Evolutionary conservation across 2,113 vertebrate species (phyloP).

Genomic region (Chlorodrepanis virens): DNA sequence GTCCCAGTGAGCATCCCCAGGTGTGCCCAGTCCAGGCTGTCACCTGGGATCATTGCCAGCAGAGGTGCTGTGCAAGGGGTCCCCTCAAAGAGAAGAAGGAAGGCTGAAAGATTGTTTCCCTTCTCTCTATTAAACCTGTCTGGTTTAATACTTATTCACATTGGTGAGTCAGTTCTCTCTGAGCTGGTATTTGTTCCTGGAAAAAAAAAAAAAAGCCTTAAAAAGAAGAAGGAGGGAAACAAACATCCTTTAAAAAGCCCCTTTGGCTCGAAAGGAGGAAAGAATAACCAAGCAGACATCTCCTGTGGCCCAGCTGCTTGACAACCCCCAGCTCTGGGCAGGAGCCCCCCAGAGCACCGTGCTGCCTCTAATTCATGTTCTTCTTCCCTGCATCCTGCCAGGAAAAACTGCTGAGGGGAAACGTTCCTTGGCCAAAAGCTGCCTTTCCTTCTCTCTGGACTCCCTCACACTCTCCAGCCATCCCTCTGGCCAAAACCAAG

Average conservation of each 20-base stretch:
- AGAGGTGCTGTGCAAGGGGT: background rate
- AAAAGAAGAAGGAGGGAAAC: conserved; percentile 38
- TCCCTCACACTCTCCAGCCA: background rate
- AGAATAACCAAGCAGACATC: background rate
- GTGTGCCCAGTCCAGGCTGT: background rate
- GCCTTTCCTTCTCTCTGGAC: background rate
- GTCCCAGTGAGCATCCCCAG: background rate
- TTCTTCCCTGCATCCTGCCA: conserved; percentile 9
- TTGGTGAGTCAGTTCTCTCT: conserved; percentile 56
- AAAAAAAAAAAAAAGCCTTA: background rate
- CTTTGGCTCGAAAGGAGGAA: conserved; percentile 45
- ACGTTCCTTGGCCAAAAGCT: background rate
- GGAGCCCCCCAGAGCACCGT: background rate
- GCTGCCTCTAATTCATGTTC: background rate
- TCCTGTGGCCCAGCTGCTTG: background rate
- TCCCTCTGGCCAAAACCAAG: conserved; percentile 23
- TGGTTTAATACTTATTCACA: conserved; percentile 31
- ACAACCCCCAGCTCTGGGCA: background rate
- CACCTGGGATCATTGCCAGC: background rate
- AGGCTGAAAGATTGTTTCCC: background rate
- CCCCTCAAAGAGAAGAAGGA: background rate
- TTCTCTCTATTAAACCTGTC: background rate
- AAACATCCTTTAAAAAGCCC: conserved; percentile 50
- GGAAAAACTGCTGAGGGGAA: conserved; percentile 61
- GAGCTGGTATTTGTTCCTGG: conserved; percentile 51